Conservation (phyloP, 2,797 vertebrate genomes). For the Enteromius viviparus region DNA sequence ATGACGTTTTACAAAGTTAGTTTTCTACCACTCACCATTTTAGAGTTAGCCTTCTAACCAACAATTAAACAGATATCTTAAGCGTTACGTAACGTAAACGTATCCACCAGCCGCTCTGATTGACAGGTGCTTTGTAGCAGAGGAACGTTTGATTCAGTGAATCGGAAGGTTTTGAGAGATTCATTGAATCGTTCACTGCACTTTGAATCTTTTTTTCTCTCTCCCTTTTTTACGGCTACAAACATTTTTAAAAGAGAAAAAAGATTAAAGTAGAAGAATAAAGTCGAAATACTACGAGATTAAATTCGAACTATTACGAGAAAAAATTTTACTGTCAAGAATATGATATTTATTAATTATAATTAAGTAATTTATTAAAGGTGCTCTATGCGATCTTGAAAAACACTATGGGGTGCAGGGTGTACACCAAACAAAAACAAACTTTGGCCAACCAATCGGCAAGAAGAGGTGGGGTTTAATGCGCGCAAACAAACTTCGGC, state of each 20-base stretch:
- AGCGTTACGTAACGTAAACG: not conserved
- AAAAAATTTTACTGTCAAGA: no score
- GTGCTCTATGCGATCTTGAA: no score
- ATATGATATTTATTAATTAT: no score
- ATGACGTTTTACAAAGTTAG: not conserved
- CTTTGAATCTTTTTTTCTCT: not conserved
- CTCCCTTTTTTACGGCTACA: not conserved
- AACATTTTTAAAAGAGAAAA: not conserved
- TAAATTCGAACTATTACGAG: no score
- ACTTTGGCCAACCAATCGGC: no score
- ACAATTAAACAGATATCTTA: not conserved
- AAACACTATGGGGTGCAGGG: no score
- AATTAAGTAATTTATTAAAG: no score
- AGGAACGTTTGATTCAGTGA: not conserved
- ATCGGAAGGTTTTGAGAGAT: not conserved
- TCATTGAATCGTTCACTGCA: not conserved
- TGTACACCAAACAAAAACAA: no score
- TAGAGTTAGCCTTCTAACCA: not conserved
- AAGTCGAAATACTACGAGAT: no score
- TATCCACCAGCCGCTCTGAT: not conserved
- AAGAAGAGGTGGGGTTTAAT: no score
- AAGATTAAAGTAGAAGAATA: no score
- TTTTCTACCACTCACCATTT: conserved; percentile 32
- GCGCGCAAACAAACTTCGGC: no score
- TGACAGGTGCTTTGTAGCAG: conserved; percentile 5